phyloP scores from a whole-genome alignment of 2,113 vertebrate species.

The Albula glossodonta region DNA sequence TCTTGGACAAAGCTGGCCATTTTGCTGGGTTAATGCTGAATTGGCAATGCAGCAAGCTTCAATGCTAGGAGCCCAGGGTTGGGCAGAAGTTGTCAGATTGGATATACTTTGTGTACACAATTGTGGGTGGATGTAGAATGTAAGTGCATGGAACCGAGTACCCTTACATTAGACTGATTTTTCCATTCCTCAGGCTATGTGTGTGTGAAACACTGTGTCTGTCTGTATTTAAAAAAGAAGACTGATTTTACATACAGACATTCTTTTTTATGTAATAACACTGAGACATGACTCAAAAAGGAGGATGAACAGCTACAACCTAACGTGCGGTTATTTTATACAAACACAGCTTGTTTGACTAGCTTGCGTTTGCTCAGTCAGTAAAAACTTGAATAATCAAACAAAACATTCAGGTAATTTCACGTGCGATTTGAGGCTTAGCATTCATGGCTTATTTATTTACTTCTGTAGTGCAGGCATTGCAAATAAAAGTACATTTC shows the following conservation, averaged over 20 bases:
- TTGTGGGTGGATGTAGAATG: not conserved
- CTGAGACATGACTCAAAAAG: not conserved
- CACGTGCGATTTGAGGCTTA: no score
- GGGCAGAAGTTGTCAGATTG: not conserved
- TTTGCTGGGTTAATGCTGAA: not conserved
- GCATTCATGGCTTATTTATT: no score
- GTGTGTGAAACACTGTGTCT: not conserved
- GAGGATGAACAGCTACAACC: no score
- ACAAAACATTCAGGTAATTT: no score
- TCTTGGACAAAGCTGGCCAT: not conserved
- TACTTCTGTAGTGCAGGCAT: no score
- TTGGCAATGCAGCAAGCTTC: not conserved
- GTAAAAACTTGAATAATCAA: no score
- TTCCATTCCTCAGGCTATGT: not conserved
- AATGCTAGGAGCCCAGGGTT: not conserved
- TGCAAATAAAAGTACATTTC: no score
- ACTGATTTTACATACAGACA: not conserved
- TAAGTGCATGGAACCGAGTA: not conserved
- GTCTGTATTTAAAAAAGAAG: not conserved
- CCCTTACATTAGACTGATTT: not conserved
- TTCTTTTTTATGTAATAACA: not conserved
- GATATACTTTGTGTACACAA: not conserved
- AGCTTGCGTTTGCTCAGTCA: not conserved
- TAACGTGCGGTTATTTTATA: no score
- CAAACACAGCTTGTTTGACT: not conserved